A percentile compares a stretch with the other conserved stretches of the same genome.
Conservation (phyloP, 2,797 vertebrate species). For the Pseudochaenichthys georgianus region DNA sequence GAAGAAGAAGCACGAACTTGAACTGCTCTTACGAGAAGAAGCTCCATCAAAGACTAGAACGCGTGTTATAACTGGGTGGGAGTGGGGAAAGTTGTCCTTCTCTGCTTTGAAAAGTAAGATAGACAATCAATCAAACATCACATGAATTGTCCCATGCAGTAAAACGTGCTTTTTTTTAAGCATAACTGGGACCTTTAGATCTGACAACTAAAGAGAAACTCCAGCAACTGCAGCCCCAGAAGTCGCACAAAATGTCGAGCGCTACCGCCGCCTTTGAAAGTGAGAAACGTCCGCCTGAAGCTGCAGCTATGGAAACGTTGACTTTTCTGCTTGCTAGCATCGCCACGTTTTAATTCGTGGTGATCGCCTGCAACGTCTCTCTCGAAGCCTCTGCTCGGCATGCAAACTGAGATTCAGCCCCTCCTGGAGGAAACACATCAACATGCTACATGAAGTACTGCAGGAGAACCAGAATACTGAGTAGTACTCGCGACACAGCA, state of each 20-base stretch:
- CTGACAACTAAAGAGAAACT: background rate
- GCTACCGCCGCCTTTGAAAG: conserved; percentile 33
- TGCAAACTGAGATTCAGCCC: conserved; percentile 67
- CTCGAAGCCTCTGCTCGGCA: conserved; percentile 56
- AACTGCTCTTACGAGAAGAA: background rate
- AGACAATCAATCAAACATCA: no score
- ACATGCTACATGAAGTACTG: conserved; percentile 76
- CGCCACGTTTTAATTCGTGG: no score
- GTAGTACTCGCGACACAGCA: conserved; percentile 52
- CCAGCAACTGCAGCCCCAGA: background rate
- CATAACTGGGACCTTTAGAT: conserved; percentile 8
- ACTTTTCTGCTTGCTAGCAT: no score
- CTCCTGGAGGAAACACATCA: conserved; percentile 67
- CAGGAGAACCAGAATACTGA: conserved; percentile 60
- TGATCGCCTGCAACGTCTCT: conserved; percentile 20
- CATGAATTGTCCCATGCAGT: no score
- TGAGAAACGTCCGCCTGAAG: conserved; percentile 28
- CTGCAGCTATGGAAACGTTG: no score
- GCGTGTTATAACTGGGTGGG: no score
- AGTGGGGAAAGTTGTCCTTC: no score
- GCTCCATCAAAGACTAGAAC: no score
- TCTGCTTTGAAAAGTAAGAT: no score
- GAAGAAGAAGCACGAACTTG: background rate
- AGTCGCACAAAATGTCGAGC: conserved; percentile 24
- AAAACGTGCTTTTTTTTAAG: background rate